Evolutionary conservation across 2,888 invertebrate species (phyloP).

Genomic region (Helicoverpa assulta): DNA sequence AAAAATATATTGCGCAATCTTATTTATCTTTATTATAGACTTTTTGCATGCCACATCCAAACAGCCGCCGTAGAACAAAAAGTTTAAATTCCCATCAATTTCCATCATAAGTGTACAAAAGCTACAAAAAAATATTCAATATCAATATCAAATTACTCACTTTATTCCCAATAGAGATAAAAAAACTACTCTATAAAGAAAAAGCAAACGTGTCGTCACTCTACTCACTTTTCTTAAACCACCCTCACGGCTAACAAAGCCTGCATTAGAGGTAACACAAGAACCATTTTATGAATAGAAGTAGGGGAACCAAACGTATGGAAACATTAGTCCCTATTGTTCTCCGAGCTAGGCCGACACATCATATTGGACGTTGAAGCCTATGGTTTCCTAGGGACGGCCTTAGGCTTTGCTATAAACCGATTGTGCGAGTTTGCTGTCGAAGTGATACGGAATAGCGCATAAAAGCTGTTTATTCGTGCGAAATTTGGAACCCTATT

Average conservation of each 20-base stretch:
- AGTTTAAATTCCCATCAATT: too few species aligned
- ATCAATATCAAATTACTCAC: too few species aligned
- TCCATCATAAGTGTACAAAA: too few species aligned
- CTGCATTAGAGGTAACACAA: background rate
- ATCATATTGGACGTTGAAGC: constrained; percentile 10
- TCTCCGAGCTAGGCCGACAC: constrained; percentile 24
- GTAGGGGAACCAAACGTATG: background rate
- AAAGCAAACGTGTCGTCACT: background rate
- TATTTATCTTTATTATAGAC: background rate
- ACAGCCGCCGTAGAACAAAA: too few species aligned
- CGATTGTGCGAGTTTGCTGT: background rate
- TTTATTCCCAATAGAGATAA: background rate
- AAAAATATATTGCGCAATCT: background rate
- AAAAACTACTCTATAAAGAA: background rate
- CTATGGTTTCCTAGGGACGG: constrained; percentile 11
- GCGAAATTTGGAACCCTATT: constrained; percentile 12
- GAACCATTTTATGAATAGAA: constrained; percentile 9
- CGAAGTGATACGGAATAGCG: background rate
- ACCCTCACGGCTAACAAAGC: background rate
- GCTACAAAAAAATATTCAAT: too few species aligned
- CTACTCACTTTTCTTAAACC: background rate
- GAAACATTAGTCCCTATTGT: constrained; percentile 15
- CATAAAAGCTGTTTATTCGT: constrained; percentile 19
- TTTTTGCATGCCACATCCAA: background rate
- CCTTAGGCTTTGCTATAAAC: constrained; percentile 9